Conservation (phyloP, 2,888 invertebrate genomes). For the Ceraclea dissimilis region DNA sequence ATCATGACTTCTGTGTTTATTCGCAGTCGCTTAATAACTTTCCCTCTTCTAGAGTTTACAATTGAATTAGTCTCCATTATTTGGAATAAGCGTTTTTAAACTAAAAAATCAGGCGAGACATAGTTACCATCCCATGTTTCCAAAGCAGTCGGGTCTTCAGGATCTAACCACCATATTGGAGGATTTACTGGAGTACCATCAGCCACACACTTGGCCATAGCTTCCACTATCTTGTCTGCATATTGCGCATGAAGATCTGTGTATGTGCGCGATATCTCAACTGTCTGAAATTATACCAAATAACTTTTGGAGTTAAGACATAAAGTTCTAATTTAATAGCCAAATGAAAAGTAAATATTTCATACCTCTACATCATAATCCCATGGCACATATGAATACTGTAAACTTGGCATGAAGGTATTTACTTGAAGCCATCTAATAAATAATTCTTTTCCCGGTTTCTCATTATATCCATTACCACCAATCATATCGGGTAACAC, state of each 20-base stretch:
- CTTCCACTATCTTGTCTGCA: conserved; percentile 52
- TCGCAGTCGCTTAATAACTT: no score
- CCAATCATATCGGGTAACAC: conserved; percentile 78
- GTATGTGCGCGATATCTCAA: conserved; percentile 55
- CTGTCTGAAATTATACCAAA: conserved; percentile 41
- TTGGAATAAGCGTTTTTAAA: no score
- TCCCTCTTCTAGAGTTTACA: no score
- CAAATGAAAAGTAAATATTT: background rate
- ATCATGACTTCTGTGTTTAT: no score
- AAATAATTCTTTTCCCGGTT: conserved; percentile 56
- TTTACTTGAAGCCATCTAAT: conserved; percentile 75
- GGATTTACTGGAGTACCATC: conserved; percentile 67
- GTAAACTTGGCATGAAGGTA: conserved; percentile 69
- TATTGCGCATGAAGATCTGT: conserved; percentile 58
- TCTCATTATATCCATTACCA: conserved; percentile 55
- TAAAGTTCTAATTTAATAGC: background rate
- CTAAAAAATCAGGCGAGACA: no score
- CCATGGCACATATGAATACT: conserved; percentile 78
- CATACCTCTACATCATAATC: conserved; percentile 55
- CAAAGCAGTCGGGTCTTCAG: conserved; percentile 55
- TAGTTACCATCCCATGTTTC: conserved; percentile 50
- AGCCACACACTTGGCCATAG: conserved; percentile 51
- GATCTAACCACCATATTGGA: conserved; percentile 82
- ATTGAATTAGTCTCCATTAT: no score
- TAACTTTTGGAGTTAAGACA: background rate